Conservation (phyloP, 2,797 vertebrate genomes). For the Myoxocephalus aenaeus region DNA sequence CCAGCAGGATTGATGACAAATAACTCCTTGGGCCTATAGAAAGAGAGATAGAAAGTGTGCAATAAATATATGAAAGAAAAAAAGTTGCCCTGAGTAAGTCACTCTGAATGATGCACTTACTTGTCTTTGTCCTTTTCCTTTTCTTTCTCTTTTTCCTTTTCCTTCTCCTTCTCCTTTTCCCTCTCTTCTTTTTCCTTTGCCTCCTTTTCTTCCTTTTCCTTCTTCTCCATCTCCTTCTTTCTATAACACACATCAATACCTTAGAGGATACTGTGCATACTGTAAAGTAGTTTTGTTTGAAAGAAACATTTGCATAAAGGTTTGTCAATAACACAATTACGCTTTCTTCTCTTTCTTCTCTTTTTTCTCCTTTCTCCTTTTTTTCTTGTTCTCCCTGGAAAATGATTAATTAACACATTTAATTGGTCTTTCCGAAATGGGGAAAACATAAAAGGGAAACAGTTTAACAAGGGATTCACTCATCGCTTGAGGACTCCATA, state of each 20-base stretch:
- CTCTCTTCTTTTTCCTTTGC: conserved; percentile 14
- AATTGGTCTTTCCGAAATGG: not conserved
- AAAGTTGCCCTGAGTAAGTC: not conserved
- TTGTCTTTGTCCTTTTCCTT: conserved; percentile 62
- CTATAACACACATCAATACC: conserved; percentile 46
- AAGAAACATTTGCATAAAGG: not conserved
- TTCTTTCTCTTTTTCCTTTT: conserved; percentile 75
- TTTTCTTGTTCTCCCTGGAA: conserved; percentile 64
- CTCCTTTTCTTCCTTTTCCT: conserved; percentile 20
- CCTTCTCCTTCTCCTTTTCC: conserved; percentile 71
- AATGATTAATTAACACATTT: conserved; percentile 26
- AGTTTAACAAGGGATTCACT: not conserved
- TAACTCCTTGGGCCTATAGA: conserved; percentile 82
- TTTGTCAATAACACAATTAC: conserved; percentile 34
- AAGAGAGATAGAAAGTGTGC: conserved; percentile 12
- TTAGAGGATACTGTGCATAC: not conserved
- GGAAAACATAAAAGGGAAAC: conserved; percentile 9
- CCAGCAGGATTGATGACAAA: conserved; percentile 92
- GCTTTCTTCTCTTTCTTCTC: conserved; percentile 39
- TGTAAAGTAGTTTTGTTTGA: not conserved
- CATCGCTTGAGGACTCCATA: conserved; percentile 1
- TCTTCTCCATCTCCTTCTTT: conserved; percentile 64
- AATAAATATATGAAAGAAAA: not conserved
- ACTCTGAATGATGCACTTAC: conserved; percentile 43
- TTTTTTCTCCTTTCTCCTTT: conserved; percentile 46